Base-by-base conservation (phyloP, 2,888 invertebrate genomes). In the Beris morrisii region DNA sequence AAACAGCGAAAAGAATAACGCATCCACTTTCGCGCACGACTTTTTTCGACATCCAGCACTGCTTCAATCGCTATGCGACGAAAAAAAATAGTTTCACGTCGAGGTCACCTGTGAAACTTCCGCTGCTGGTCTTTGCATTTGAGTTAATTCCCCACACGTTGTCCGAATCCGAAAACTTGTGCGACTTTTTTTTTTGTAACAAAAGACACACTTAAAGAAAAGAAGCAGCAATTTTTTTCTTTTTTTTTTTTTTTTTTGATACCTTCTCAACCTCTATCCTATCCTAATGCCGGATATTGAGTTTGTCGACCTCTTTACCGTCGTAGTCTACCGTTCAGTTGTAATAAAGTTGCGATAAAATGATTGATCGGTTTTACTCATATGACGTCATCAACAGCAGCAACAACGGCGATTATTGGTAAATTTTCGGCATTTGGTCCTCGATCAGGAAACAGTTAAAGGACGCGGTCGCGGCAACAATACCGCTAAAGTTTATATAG, bases 71-170 rank as follows among this genome's bases (percentile, higher is more conserved):
- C 38, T 7, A 52, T 50, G 50, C 61, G 43, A 50, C 61, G 52
- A 61, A 61, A 52, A 32, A 31, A 56, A 56, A 52, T 61, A 50
- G 52, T 38, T 61, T 52, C 61, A 50, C 61, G 61, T 50, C 61
- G 61, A 61, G 61, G 61, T 61, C 61, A 61, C 52, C 50, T 61
- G 13, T 15, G 38, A 61, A 61, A 61, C 61, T 61, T 61, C 61
- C 61, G 61, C 15, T 22, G 43, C 46, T 48, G 48, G 58, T 48
- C 38, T 38, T 38, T 38, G 9, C 9, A 9, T 38, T 38, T 38
- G 38, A 1, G 5, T 38, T 38, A 7, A 38, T 38, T 38, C 38
- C 9, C 38, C 38, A 9, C 38, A 38, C 38, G 9, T 22, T 22
- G 22, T 46, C 4, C 15, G 15, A 15, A 12, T 46, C 46, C 46